phyloP scores from a whole-genome alignment of 2,888 invertebrate genomes.

The Drosophila birchii region DNA sequence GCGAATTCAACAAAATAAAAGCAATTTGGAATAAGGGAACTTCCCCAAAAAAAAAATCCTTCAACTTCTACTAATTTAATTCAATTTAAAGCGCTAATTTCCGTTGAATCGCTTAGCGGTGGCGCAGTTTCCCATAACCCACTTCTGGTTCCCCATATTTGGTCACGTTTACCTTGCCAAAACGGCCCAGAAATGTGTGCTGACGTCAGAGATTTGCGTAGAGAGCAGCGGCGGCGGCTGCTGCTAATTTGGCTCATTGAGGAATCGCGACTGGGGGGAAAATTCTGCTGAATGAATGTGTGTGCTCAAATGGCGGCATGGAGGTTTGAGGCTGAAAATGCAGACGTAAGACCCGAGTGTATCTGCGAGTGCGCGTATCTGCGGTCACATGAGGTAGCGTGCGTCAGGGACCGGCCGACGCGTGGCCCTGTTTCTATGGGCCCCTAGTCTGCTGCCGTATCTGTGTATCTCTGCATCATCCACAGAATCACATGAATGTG shows the following conservation, averaged over 20 bases:
- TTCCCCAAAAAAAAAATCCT: not conserved
- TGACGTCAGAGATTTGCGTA: conserved; percentile 72
- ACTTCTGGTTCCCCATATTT: conserved; percentile 63
- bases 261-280: conserved; percentile 58
- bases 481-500: not conserved
- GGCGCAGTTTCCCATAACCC: conserved; percentile 28
- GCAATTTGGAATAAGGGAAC: not conserved
- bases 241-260: conserved; percentile 74
- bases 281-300: conserved; percentile 69
- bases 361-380: conserved; percentile 14
- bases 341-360: conserved; percentile 31
- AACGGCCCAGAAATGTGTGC: conserved; percentile 18
- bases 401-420: conserved; percentile 65
- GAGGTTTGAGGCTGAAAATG: conserved; percentile 18
- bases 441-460: not conserved
- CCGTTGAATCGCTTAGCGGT: conserved; percentile 16
- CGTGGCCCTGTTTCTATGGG: conserved; percentile 30
- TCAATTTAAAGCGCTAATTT: conserved; percentile 14
- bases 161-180: conserved; percentile 69
- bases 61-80: conserved; percentile 1
- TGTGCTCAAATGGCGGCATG: conserved; percentile 21
- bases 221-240: conserved; percentile 17
- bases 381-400: conserved; percentile 77
- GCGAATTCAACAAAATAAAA: not conserved
- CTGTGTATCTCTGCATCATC: conserved; percentile 16